Evolutionary conservation across 1,140 invertebrate species (phyloP), one percentile per base, ranked within the genome.

Genomic region (Diorhabda carinulata): DNA sequence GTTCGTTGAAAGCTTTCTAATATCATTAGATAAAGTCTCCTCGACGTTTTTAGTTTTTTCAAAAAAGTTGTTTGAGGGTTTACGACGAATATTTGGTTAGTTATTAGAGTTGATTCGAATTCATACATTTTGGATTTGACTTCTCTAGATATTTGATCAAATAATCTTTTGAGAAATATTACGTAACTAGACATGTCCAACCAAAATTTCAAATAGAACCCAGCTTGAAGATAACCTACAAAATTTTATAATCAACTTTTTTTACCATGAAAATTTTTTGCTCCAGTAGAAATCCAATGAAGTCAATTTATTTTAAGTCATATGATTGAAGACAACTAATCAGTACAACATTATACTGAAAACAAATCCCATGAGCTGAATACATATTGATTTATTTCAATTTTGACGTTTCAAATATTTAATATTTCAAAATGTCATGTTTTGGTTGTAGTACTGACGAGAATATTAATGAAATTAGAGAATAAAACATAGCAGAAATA

Each of bases 141-240:
- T 62, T 43, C 61, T 44, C 3, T 8, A 3, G 43, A n/a, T 4
- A 62, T 8, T 44, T 47, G 61, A 42, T 62, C 6, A 43, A 62
- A 62, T 2, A 62, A 9, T 5, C 5, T n/a, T 42, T 56, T 47
- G 5, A 56, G 40, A 9, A 64, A 57, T 10, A 52, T 4, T 41
- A 45, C 40, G 45, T 64, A 64, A n/a, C 8, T 25, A 3, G 63
- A n/a, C 0, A 42, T 64, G 25, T 64, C 52, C n/a, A 43, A 56
- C 63, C 44, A 57, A 42, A 64, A 45, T 40, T 40, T 10, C 10
- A 64, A 7, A 42, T 56, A 64, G 47, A 64, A 64, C 8, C 43
- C 43, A 7, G 47, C 41, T 42, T 56, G 43, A 8, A 64, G 41
- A 10, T 64, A 64, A 8, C 25, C 63, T 64, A 40, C 7, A 52